phyloP scores from a whole-genome alignment of 35 echinoderm and acorn worm genomes.

The Patiria miniata region DNA sequence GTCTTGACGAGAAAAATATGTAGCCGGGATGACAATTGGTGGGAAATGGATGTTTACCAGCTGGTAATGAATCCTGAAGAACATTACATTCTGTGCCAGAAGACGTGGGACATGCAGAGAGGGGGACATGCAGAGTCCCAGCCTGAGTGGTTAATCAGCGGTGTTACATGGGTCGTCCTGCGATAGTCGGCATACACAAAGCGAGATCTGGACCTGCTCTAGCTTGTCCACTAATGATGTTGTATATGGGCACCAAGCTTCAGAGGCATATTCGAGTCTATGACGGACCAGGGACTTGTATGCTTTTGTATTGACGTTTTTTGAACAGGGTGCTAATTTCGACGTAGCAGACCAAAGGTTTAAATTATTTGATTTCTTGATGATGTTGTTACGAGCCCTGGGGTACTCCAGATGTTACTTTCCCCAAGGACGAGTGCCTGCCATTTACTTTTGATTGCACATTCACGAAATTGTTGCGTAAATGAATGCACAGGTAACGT shows the following conservation, averaged over 20 bases:
- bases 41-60: no score
- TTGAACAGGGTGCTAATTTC: conserved; percentile 37
- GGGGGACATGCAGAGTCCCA: no score
- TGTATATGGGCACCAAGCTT: conserved; percentile 43
- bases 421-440: not conserved
- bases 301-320: conserved; percentile 38
- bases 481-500: no score
- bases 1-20: not conserved
- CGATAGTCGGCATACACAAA: conserved; percentile 47
- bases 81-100: conserved; percentile 26
- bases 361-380: conserved; percentile 27
- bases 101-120: conserved; percentile 21
- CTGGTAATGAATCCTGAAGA: conserved; percentile 24
- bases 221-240: conserved; percentile 11
- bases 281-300: conserved; percentile 29
- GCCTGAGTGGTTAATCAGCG: not conserved
- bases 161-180: conserved; percentile 27
- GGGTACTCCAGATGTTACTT: no score
- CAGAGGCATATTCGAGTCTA: conserved; percentile 39
- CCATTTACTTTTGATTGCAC: no score
- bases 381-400: not conserved
- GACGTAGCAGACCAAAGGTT: conserved; percentile 48
- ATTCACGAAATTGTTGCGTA: conserved; percentile 27
- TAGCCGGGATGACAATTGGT: no score
- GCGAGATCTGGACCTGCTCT: conserved; percentile 33